These are phyloP conservation scores for Battus philenor DNA, from an alignment of 1,140 invertebrate species.

Conservation along the genomic window DNA sequence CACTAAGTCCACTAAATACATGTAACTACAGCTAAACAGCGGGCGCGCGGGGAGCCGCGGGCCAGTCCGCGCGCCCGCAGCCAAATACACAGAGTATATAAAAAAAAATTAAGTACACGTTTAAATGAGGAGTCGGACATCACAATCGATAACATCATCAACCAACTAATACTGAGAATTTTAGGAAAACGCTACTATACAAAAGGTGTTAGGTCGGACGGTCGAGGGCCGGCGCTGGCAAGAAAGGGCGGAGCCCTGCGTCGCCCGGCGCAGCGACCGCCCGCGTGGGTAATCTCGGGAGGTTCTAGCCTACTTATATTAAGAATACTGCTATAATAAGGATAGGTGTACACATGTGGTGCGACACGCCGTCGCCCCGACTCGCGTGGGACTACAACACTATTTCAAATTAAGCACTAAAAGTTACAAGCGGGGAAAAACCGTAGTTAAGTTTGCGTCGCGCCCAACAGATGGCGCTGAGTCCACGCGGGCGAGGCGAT, in stretches of 20 bases:
- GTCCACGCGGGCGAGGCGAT: conserved; percentile 44
- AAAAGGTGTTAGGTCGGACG: conserved; percentile 63
- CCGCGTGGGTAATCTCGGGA: conserved; percentile 51
- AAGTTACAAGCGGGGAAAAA: no score
- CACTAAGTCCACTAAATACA: conserved; percentile 52
- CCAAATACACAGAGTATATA: conserved; percentile 36
- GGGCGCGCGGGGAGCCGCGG: conserved; percentile 22
- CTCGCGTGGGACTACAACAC: conserved; percentile 27
- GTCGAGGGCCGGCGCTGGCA: no score
- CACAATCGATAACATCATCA: conserved; percentile 50
- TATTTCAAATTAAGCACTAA: no score
- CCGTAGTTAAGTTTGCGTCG: no score
- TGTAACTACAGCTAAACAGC: conserved; percentile 49
- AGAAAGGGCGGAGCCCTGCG: no score
- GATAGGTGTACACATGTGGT: conserved; percentile 58
- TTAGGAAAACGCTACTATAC: conserved; percentile 60
- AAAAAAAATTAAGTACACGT: conserved; percentile 66
- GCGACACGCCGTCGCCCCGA: conserved; percentile 53
- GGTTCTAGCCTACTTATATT: conserved; percentile 66
- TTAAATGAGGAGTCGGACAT: conserved; percentile 39
- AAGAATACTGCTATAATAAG: conserved; percentile 66
- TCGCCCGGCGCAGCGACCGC: no score
- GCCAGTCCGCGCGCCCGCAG: background rate
- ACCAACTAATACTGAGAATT: conserved; percentile 64
- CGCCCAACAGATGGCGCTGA: no score